Evolutionary conservation across 2,888 invertebrate genomes (phyloP).

Genomic region (Acrocera orbiculus): DNA sequence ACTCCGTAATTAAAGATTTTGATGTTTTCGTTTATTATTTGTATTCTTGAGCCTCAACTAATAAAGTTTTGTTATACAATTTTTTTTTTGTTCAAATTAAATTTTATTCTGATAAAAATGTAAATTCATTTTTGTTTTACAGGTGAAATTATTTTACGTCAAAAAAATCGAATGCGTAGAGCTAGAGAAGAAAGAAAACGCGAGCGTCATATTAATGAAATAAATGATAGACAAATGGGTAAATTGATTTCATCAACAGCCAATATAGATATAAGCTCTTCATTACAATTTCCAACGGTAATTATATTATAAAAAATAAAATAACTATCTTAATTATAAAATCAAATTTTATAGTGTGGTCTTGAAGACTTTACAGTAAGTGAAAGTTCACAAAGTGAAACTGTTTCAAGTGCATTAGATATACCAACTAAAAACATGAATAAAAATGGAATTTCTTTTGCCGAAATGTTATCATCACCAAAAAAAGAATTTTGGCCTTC

Average conservation of each 20-base stretch:
- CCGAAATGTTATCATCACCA: slow-evolving; percentile 13
- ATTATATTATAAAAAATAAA: slow-evolving; percentile 15
- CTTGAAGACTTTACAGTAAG: slow-evolving; percentile 16
- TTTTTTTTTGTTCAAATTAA: neutral
- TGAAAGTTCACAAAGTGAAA: slow-evolving; percentile 5
- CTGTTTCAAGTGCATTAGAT: slow-evolving; percentile 10
- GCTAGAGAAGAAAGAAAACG: slow-evolving; percentile 62
- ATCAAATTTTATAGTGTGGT: slow-evolving; percentile 20
- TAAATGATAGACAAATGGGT: slow-evolving; percentile 55
- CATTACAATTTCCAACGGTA: slow-evolving; percentile 41
- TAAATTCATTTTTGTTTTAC: slow-evolving; percentile 11
- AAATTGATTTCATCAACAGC: slow-evolving; percentile 40
- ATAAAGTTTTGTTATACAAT: neutral
- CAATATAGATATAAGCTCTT: slow-evolving; percentile 38
- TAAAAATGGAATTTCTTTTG: too few relatives aligned
- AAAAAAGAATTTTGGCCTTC: slow-evolving; percentile 21
- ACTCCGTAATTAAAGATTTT: too few relatives aligned
- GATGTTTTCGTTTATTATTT: too few relatives aligned
- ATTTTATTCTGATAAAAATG: too few relatives aligned
- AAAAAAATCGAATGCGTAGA: slow-evolving; percentile 47
- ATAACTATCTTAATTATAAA: neutral
- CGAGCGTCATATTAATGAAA: slow-evolving; percentile 56
- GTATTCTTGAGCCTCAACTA: too few relatives aligned
- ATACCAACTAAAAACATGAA: too few relatives aligned
- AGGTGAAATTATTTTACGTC: slow-evolving; percentile 60